Evolutionary conservation across 2,113 vertebrate genomes (phyloP), one percentile per base, ranked within the genome.

Genomic region (Melanerpes aurifrons): DNA sequence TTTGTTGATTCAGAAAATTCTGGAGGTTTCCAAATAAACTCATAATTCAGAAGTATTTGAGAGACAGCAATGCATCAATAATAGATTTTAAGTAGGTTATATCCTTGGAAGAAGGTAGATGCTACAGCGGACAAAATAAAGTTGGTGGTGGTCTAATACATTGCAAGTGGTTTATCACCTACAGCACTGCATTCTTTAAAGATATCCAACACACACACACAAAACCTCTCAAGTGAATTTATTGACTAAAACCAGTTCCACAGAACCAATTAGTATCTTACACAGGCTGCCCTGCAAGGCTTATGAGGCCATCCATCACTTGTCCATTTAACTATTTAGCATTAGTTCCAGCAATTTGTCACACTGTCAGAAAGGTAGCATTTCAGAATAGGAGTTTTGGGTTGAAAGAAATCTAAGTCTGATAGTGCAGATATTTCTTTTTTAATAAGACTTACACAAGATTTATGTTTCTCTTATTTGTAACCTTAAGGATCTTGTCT

Each of bases 321-420:
- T 98, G 98, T 98, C 97, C 97, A 97, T 97, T 98, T 97, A 98
- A 97, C 97, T 98, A 97, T 97, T 98, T 98, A 98, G 97, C 98
- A 98, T 98, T 98, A 97, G 96, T 98, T 96, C 96, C 95, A 96
- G 98, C 96, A 96, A 98, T 98, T 98, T 98, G 98, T 98, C 98
- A 98, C 97, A 87, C 82, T 98, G 98, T 98, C 98, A 98, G 96
- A 97, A 97, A 4, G 14, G 93, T 77, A 97, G 92, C 97, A 96
- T 97, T 97, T 97, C 92, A 97, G 90, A 97, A 98, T 66, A 95
- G 92, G 90, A 97, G 94, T 81, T 97, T 98, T 97, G 87, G 95
- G 94, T 97, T 97, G 96, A 97, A 97, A 97, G 97, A 97, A 98
- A 97, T 97, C 95, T 96, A 96, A 95, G 96, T 94, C 47, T 91